phyloP scores from a whole-genome alignment of 2,888 invertebrate genomes.

The Tinea pellionella region DNA sequence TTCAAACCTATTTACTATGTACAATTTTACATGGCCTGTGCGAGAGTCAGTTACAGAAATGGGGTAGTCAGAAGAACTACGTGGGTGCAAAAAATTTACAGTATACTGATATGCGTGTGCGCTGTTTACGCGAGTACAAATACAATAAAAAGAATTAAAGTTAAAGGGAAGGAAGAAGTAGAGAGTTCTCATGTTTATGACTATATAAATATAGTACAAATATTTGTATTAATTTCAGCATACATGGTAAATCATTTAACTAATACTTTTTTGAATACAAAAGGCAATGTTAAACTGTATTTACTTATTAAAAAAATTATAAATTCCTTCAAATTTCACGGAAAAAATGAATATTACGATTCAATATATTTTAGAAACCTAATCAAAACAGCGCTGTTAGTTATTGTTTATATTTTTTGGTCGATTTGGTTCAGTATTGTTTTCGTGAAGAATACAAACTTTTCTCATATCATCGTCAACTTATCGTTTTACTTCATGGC shows the following conservation, averaged over 20 bases:
- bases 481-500: neutral
- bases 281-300: neutral
- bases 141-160: too few relatives aligned
- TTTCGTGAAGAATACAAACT: neutral
- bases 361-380: neutral
- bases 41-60: neutral
- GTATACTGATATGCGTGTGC: too few relatives aligned
- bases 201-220: neutral
- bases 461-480: neutral
- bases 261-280: neutral
- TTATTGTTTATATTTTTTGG: neutral
- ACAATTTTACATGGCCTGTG: neutral
- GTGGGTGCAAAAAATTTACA: too few relatives aligned
- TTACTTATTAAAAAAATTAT: neutral
- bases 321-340: neutral
- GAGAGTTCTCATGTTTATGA: neutral
- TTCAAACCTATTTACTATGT: conserved; percentile 2
- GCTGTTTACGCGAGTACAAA: too few relatives aligned
- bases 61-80: neutral
- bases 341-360: neutral
- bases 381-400: neutral
- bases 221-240: neutral
- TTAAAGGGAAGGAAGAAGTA: neutral
- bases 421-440: neutral
- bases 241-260: neutral